Evolutionary conservation across 2,888 invertebrate genomes (phyloP), one percentile per base, ranked within the genome.

Genomic region (Temnothorax unifasciatus): DNA sequence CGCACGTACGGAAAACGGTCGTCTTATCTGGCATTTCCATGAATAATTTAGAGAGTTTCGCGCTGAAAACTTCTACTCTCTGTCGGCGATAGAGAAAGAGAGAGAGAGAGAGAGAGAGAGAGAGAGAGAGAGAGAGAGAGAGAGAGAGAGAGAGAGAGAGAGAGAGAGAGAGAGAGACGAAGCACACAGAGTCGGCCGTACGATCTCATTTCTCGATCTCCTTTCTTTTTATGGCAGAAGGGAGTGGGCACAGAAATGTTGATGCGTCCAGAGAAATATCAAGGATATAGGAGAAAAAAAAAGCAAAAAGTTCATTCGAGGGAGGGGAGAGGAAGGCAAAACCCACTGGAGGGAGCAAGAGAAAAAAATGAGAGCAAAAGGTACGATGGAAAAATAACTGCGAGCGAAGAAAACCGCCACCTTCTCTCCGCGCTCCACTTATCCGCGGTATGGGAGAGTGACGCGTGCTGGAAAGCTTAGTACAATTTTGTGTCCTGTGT

Each of bases 21-120:
- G 90, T 87, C 91, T 91, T 91, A 91, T 91, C 91, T 89, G 69
- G 83, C 86, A 82, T 88, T 88, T 87, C 91, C 92, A 92, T 93
- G 92, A 92, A 93, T 92, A 92, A 92, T 93, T 93, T 92, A 92
- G 90, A 89, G 88, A 90, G 85, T 88, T 88, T 89, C 90, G 85
- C 81, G 87, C 76, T 91, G 89, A 90, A 91, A 91, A 91, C 87
- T 90, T 90, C 79, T 85, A 54, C n/a, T 44, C n/a, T 44, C 86
- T 76, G 73, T 63, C 76, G 68, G 50, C 29, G 75, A 64, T 21
- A 69, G 61, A 57, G 57, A 57, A n/a, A 74, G 38, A 54, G 15
- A 29, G 18, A 25, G n/a, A 47, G 11, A 59, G 9, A 59, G 61
- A 77, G 18, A 38, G 25, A 68, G 44, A 66, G 25, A 25, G 18